Evolutionary conservation across 2,888 invertebrate species (phyloP), one percentile per base, ranked within the genome.

Genomic region (Imbricaverruca yamaguchii): DNA sequence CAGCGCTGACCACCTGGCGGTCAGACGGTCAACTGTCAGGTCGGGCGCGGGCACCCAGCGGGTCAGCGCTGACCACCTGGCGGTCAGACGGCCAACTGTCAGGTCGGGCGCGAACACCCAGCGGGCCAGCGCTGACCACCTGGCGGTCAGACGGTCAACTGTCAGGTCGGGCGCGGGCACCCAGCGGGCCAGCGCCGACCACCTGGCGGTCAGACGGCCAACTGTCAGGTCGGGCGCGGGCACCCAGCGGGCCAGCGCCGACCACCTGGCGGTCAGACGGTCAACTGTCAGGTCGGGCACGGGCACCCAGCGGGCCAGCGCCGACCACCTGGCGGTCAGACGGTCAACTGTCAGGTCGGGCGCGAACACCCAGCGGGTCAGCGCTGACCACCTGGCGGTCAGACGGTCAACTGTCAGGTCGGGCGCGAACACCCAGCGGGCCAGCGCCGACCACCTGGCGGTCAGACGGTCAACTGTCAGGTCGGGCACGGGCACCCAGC

Each of bases 171-270:
- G 39, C 18, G 67, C 9, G 12, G 80, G 83, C 15, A 80, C n/a
- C 12, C 78, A 65, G 55, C 23, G 10, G 18, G 59, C 15, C 57
- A 78, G 63, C 53, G 63, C 23, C 23, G 80, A 55, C 74, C 74
- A 74, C 55, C 74, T 74, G 74, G 55, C 18, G 69, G 69, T 21
- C 21, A 21, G 59, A 59, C 59, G 59, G 59, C n/a, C n/a, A n/a
- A n/a, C n/a, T n/a, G n/a, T n/a, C n/a, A 81, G 56, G 69, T 83
- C 82, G 3, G 80, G 39, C 18, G 67, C 9, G 12, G 80, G 83
- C 15, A 80, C n/a, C 12, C 78, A 65, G 55, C 23, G 10, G 18
- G 59, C 15, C 57, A 78, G 63, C 53, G 63, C 23, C 23, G 80
- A 55, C 74, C 74, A 74, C 55, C 74, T 74, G 74, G 55, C 18